Base-by-base conservation (phyloP, 2,797 vertebrate genomes). In the Buphagus erythrorhynchus region DNA sequence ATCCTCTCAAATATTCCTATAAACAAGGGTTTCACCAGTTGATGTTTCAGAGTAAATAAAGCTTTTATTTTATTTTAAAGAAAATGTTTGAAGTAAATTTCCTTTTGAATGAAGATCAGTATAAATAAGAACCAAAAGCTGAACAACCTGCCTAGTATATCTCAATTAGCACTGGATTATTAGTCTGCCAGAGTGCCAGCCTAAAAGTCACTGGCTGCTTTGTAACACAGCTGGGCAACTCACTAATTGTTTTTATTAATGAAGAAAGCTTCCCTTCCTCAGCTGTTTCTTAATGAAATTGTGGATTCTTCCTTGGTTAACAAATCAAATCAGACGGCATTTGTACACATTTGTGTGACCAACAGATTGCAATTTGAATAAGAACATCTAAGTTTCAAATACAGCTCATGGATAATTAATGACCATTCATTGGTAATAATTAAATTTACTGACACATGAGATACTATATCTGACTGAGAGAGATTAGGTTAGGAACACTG, bases 241-340 rank as follows among this genome's bases (percentile, higher is more conserved):
- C 12, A 5, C 79, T 97, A 97, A 98, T 97, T 97, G 92, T 86
- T 97, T 97, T 97, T 96, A 97, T 97, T 97, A 98, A 98, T 96
- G 96, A 97, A 95, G 94, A 92, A 92, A 80, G 10, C 78, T 96
- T 95, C 58, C 77, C 86, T 93, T 94, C 67, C 78, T 97, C 85
- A 88, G 92, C 78, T 86, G 75, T 86, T 93, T 90, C 83, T 88
- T 95, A 93, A 93, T 97, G 88, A 93, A 96, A 88, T 95, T 96
- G 78, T 67, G 69, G 16, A 38, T 74, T 94, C 42, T 88, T 86
- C 85, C 61, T 96, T 92, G 75, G 62, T 80, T 89, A 86, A 36
- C 71, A 96, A 98, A 97, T 95, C 74, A 74, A 92, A 90, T 92
- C 45, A 90, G 83, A 92, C 46, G n/a, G 38, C 46, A 88, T 62